Base-by-base conservation (phyloP, 1,140 invertebrate genomes). In the Luehdorfia chinensis region DNA sequence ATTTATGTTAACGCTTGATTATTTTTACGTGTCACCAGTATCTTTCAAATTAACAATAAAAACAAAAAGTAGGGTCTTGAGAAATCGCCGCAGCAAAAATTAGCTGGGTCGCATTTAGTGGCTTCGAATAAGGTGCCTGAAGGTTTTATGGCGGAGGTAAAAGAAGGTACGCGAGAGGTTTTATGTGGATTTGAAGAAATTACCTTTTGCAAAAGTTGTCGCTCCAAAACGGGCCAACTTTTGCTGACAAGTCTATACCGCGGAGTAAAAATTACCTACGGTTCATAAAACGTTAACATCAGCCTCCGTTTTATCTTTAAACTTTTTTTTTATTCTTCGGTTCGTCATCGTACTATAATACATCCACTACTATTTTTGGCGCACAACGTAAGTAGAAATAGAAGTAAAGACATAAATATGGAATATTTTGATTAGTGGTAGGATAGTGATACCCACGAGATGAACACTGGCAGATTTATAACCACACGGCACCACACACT, bases 161-260 rank as follows among this genome's bases (percentile, higher is more conserved):
- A 43, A 43, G 39, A 43, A 43, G 39, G 39, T 28, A 43, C 25
- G 39, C 39, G 39, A 28, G 39, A n/a, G 39, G 39, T 43, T 43
- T 43, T 43, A 43, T 43, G 39, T 43, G 39, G 39, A 43, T 43
- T 43, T 43, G 39, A 43, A 43, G 39, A 43, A 43, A 43, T 43
- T 43, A 43, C 39, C 39, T 43, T 43, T 43, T 12, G 18, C 39
- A 18, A 18, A 27, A 43, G 25, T 43, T 25, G 23, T 30, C 39
- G 39, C 39, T 43, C 28, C 39, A 43, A 43, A 43, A 43, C 39
- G 39, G 39, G 25, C 39, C 39, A 43, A 43, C 39, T 43, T 43
- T 30, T 43, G 39, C 39, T 43, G 39, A 43, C 39, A 43, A 43
- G 25, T 30, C 39, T 30, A 43, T 43, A 43, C 39, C 39, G 39